Evolutionary conservation across 2,797 vertebrate species (phyloP).

Genomic region (Gadopsis bispinosus): DNA sequence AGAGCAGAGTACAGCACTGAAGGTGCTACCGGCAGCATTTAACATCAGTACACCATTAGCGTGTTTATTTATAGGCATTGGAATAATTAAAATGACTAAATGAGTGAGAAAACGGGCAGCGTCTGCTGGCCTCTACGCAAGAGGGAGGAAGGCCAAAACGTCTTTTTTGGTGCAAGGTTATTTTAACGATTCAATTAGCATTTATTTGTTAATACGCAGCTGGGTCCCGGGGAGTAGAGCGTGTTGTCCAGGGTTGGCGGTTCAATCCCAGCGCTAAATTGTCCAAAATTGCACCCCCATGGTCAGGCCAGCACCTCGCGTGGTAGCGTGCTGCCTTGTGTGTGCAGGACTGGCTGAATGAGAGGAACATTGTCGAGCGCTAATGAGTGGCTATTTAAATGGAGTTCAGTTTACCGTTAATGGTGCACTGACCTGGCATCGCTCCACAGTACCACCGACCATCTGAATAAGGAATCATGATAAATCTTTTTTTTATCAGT

Average conservation of each 20-base stretch:
- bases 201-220: not conserved
- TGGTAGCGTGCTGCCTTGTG: no score
- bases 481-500: not conserved
- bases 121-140: not conserved
- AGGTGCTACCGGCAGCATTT: not conserved
- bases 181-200: not conserved
- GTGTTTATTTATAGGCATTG: constrained; percentile 20
- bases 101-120: not conserved
- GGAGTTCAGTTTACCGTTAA: not conserved
- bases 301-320: no score
- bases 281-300: no score
- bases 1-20: not conserved
- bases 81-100: not conserved
- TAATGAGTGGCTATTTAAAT: not conserved
- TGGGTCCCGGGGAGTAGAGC: no score
- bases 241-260: not conserved
- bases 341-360: no score
- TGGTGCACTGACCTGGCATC: not conserved
- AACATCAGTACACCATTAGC: not conserved
- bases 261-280: not conserved
- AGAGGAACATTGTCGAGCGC: not conserved
- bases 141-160: not conserved
- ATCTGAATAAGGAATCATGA: not conserved
- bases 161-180: not conserved
- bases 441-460: not conserved